Evolutionary conservation across 2,888 invertebrate genomes (phyloP), one percentile per base, ranked within the genome.

Genomic region (Xanthostigma xanthostigma): DNA sequence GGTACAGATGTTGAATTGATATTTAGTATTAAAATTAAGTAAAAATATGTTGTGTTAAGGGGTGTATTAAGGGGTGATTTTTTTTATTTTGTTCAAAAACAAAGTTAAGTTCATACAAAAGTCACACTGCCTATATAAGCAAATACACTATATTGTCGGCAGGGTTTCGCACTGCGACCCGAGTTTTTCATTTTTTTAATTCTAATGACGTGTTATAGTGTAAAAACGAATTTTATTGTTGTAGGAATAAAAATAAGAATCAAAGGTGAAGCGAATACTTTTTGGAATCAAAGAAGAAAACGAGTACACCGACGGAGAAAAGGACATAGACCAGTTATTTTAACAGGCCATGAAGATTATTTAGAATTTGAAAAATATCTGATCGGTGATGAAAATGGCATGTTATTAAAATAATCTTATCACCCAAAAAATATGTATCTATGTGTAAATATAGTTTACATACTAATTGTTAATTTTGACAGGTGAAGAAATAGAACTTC

Each of bases 301-400:
- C 35, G 71, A 75, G 51, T 73, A 78, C 52, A 73, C 74, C 57
- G 69, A 75, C 33, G 76, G 83, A 50, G 83, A 83, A 14, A 76
- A 79, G 62, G 75, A 77, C 38, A 74, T 76, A 56, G 70, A 70
- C 44, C 76, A 76, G 74, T 76, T 40, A 66, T 73, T 51, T 74
- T 79, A 48, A 74, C 73, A n/a, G 85, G 79, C 2, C 74, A 80
- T 60, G 88, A 88, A 59, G 82, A 83, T 60, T 87, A 87, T 61
- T 88, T 87, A 60, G 79, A 80, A 62, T 79, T 80, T 53, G 75
- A 81, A 55, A 85, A 82, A 62, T 84, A 83, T 64, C 62, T 86
- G 51, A 63, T 84, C 50, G 86, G 86, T 53, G 82, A 82, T 59
- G 76, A 74, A 60, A 67, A 71, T 57, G 75, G 78, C 81, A 70